Base-by-base conservation (phyloP, 2,888 invertebrate genomes). In the Metacarcinus magister region DNA sequence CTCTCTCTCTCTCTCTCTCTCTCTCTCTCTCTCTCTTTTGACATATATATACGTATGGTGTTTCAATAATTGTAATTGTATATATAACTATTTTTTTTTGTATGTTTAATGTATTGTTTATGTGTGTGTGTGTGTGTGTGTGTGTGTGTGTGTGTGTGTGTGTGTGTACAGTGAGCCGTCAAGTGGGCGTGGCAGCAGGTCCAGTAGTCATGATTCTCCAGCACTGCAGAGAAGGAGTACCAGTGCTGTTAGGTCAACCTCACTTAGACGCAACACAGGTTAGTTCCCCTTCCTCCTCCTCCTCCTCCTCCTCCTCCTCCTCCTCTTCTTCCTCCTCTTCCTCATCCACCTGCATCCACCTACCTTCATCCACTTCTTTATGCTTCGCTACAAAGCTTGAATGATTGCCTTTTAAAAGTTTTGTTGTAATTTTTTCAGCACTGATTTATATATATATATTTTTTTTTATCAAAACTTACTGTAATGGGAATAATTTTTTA, bases 181-280 rank as follows among this genome's bases (percentile, higher is more conserved):
- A 10, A 96, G 95, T 95, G 96, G 95, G 10, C 94, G 95, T 23
- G 95, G 96, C 46, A 96, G 96, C 67, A 92, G 96, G 19, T 67
- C 87, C n/a, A 94, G 95, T 48, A 96, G 95, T 48, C 95, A 96
- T 54, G 96, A 96, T 75, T 95, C 95, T 1, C 95, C 96, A 10
- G 93, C 95, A 5, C 92, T 60, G 39, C 89, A 90, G 46, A 54
- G 95, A 44, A 94, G 96, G 8, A 89, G 95, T 48, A n/a, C 95
- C 46, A 13, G 7, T 48, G 94, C 94, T 32, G 67, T 93, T 4
- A 92, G 96, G 23, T 94, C 96, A 0, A 82, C 96, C 32, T 95
- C 96, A 16, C 60, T 96, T 23, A 54, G 96, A 46, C 95, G 96
- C 39, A 96, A 95, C 93, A 96, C 96, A n/a, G 96, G 96, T 96